phyloP scores from a whole-genome alignment of 2,888 invertebrate species.

The Plebejus anna region DNA sequence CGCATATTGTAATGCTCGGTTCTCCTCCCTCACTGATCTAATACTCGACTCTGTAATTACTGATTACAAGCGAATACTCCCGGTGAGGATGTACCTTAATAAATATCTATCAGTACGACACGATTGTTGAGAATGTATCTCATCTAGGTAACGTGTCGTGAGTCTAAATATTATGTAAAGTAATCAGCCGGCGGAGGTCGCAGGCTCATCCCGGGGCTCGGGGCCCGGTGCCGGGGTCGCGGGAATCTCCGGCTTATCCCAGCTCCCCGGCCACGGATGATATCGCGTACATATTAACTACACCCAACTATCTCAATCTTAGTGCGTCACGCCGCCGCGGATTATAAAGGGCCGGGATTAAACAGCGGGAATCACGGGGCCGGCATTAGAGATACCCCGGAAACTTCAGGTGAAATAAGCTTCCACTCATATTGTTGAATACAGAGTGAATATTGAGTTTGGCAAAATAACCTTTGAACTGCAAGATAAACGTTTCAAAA shows the following conservation, averaged over 20 bases:
- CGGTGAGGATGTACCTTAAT: too few species aligned
- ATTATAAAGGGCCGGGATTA: constrained; percentile 16
- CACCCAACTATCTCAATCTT: constrained; percentile 12
- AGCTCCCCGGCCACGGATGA: neutral
- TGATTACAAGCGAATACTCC: too few species aligned
- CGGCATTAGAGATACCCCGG: neutral
- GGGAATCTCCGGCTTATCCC: constrained; percentile 19
- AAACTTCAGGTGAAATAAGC: constrained; percentile 2
- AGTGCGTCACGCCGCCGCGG: constrained; percentile 6
- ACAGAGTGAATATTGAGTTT: neutral
- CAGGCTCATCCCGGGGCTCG: neutral
- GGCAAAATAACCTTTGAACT: neutral
- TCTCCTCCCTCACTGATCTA: too few species aligned
- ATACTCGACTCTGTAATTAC: too few species aligned
- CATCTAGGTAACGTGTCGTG: neutral
- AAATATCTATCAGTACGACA: too few species aligned
- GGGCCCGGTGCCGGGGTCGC: neutral
- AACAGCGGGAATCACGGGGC: neutral
- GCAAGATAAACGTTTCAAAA: neutral
- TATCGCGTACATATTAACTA: constrained; percentile 8
- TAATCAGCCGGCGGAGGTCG: neutral
- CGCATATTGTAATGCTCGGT: too few species aligned
- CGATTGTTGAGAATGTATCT: too few species aligned
- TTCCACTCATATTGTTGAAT: neutral
- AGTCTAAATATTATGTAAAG: neutral